Evolutionary conservation across 2,888 invertebrate genomes (phyloP), one percentile per base, ranked within the genome.

Genomic region (Selenia dentaria): DNA sequence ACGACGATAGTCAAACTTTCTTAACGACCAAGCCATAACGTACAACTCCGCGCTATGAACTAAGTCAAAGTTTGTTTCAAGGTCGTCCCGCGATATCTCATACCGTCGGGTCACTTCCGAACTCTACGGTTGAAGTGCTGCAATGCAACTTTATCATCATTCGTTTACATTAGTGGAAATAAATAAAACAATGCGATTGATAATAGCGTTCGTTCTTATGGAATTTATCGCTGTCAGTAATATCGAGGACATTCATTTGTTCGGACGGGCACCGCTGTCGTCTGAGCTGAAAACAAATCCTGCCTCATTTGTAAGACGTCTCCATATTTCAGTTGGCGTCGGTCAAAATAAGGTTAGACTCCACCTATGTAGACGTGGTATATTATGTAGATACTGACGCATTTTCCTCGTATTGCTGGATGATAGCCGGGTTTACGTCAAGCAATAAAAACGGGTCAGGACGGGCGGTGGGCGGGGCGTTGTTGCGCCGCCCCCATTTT

Each of bases 381-480:
- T 74, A 82, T 38, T 48, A 16, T 16, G 4, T 16, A 32, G 64
- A 74, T 81, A 83, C 76, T 76, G 80, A 79, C 79, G 77, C 74
- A 64, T 86, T 87, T 87, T 85, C 83, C 80, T 83, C 80, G 77
- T 84, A 82, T 83, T 83, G 79, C 79, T 70, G 69, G 73, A 67
- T 67, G 72, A 75, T 80, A 72, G 74, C 79, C 74, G 70, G 75
- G 70, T 81, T 84, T 83, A 86, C 78, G 83, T 85, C 72, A 67
- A 70, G 86, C 80, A 84, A 88, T 89, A 89, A 89, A 87, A 90
- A 86, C 88, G 78, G 89, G 88, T 87, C 89, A 89, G 79, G 70
- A 67, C 70, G 65, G 72, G 68, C 65, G 64, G 75, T 76, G 77
- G 85, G 86, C 82, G 87, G 87, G 65, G 86, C 81, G 67, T 51